Percentiles rank a stretch among this genome's conserved stretches.
phyloP scores from a whole-genome alignment of 1,140 invertebrate genomes.

The Forficula auricularia region DNA sequence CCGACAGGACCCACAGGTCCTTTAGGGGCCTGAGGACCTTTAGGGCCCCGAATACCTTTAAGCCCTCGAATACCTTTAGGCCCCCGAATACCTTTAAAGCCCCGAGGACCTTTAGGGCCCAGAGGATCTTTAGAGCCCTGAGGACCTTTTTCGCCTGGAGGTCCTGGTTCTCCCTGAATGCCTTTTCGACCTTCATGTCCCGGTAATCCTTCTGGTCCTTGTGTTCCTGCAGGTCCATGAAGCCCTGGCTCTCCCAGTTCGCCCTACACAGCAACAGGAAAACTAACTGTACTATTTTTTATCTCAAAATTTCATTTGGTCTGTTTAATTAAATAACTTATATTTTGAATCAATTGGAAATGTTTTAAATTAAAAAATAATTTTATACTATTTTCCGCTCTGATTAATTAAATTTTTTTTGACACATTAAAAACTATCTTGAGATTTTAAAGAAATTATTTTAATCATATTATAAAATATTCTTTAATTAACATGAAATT shows the following conservation, averaged over 20 bases:
- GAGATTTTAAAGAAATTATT: too few relatives aligned
- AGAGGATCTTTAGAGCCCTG: constrained; percentile 29
- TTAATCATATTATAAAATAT: too few relatives aligned
- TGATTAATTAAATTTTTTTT: neutral
- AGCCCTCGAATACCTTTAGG: constrained; percentile 53
- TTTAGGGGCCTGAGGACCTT: constrained; percentile 29
- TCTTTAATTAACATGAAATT: too few relatives aligned
- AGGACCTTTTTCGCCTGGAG: constrained; percentile 38
- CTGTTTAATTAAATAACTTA: too few relatives aligned
- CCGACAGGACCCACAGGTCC: constrained; percentile 27
- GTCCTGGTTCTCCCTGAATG: constrained; percentile 48
- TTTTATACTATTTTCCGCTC: neutral
- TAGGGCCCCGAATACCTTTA: constrained; percentile 43
- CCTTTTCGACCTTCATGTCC: constrained; percentile 68
- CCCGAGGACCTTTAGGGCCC: constrained; percentile 56
- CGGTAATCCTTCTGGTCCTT: constrained; percentile 53
- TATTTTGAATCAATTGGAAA: too few relatives aligned
- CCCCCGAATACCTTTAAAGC: constrained; percentile 65
- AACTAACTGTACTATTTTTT: neutral
- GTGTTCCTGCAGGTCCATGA: constrained; percentile 63
- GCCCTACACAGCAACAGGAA: constrained; percentile 41
- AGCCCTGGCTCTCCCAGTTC: constrained; percentile 79
- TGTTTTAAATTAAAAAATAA: too few relatives aligned
- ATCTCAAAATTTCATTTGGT: too few relatives aligned
- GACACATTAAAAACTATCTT: too few relatives aligned